A percentile compares a stretch with the other conserved stretches of the same genome.
These are phyloP conservation scores for Dasyurus viverrinus DNA, from an alignment of 2,113 vertebrate species.

Conservation along the genomic window DNA sequence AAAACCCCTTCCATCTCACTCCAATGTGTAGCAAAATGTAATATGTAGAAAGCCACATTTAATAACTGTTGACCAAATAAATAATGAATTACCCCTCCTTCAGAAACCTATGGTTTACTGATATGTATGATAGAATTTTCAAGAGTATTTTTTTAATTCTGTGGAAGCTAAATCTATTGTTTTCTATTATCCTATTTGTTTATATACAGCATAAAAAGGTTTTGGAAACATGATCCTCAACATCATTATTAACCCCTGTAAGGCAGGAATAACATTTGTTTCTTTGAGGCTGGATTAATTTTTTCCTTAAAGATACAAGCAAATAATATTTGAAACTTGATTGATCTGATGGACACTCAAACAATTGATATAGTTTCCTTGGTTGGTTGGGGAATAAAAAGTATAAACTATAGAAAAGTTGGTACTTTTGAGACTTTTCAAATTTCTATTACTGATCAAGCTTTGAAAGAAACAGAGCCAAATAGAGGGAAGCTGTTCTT, in stretches of 20 bases:
- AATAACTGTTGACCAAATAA: background rate
- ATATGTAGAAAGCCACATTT: background rate
- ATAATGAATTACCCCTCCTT: background rate
- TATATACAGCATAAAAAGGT: background rate
- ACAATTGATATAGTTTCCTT: background rate
- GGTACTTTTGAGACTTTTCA: background rate
- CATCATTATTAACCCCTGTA: background rate
- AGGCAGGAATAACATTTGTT: background rate
- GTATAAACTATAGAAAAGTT: background rate
- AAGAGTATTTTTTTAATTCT: background rate
- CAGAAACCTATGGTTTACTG: background rate
- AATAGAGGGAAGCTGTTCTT: background rate
- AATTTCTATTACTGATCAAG: background rate
- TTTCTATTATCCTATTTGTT: background rate
- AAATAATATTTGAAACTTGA: background rate
- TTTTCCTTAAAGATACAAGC: background rate
- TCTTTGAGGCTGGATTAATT: background rate
- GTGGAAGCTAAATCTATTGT: background rate
- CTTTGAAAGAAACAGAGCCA: background rate
- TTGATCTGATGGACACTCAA: background rate
- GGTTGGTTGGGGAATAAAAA: background rate
- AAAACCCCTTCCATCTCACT: background rate
- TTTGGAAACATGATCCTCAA: background rate
- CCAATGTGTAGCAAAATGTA: background rate
- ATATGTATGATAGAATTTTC: background rate